Base-by-base conservation (phyloP, 2,888 invertebrate genomes). In the Dione juno region DNA sequence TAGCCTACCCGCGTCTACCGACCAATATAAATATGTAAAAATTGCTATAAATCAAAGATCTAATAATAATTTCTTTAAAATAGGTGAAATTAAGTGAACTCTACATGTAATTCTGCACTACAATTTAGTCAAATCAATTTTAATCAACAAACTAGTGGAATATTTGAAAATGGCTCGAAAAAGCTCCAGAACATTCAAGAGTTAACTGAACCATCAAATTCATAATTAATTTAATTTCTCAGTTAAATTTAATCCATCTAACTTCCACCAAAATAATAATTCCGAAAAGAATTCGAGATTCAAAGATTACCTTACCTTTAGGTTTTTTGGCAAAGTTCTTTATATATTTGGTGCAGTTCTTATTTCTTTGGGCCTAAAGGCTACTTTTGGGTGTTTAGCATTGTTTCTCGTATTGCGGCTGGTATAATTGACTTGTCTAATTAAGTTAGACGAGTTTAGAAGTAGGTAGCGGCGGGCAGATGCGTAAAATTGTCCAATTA, bases 401-500 rank as follows among this genome's bases (percentile, higher is more conserved):
- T 2, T 3, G 10, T 35, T 61, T 66, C 52, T 13, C 11, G 28
- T 21, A 3, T 66, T 50, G 63, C 37, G 21, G 40, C 2, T 45
- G 41, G 58, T 65, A 67, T 71, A 71, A 73, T 73, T 71, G 71
- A 73, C 69, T 73, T 58, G 64, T 76, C 66, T 75, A 76, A 77
- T 77, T 74, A 76, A 75, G 72, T 74, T 70, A 67, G 76, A 66
- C 67, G 73, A 76, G 75, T 76, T 77, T 65, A 66, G 71, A 75
- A 76, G 77, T 77, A 77, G 70, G 76, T 76, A 73, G 75, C 63
- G 64, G 70, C 67, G 69, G 71, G 69, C 80, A 80, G 81, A 80
- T 81, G 81, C 79, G 78, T 77, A 74, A 77, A 79, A 81, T 80
- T 77, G 77, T 76, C 73, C 76, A 80, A 80, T 81, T 80, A 79